phyloP scores from a whole-genome alignment of 2,113 vertebrate species.

The Tinamus guttatus region DNA sequence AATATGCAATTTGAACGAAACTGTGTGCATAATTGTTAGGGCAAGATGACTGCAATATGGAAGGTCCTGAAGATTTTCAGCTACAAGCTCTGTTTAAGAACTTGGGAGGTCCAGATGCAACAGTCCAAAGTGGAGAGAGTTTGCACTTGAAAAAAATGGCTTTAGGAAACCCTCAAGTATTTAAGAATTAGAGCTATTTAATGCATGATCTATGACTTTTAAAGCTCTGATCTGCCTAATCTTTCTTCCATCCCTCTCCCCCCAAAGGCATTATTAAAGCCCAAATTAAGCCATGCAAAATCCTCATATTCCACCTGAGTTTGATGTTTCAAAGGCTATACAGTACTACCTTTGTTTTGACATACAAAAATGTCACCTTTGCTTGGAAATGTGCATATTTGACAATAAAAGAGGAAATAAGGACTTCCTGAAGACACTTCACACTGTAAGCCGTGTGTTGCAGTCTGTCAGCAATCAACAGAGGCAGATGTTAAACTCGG shows the following conservation, averaged over 20 bases:
- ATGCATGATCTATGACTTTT: conserved; percentile 53
- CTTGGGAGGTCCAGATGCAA: neutral
- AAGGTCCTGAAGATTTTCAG: neutral
- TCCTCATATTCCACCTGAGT: conserved; percentile 42
- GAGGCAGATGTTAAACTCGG: conserved; percentile 49
- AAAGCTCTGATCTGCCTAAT: conserved; percentile 48
- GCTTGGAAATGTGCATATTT: neutral
- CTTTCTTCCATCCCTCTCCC: conserved; percentile 54
- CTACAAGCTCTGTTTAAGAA: neutral
- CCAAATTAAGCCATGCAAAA: conserved; percentile 55
- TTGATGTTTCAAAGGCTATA: conserved; percentile 57
- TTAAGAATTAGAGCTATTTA: conserved; percentile 53
- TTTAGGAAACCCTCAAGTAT: conserved; percentile 44
- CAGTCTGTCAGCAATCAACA: conserved; percentile 51
- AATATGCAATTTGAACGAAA: neutral
- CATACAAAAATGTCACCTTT: conserved; percentile 33
- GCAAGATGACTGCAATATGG: neutral
- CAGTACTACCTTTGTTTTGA: conserved; percentile 56
- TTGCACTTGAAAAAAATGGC: conserved; percentile 27
- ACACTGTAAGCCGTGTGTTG: neutral
- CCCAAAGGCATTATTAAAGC: conserved; percentile 44
- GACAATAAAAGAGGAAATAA: conserved; percentile 7
- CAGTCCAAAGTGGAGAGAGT: neutral
- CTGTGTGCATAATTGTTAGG: neutral
- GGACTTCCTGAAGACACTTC: neutral